Conservation (phyloP, 2,888 invertebrate genomes). For the Lasioglossum marginatum region DNA sequence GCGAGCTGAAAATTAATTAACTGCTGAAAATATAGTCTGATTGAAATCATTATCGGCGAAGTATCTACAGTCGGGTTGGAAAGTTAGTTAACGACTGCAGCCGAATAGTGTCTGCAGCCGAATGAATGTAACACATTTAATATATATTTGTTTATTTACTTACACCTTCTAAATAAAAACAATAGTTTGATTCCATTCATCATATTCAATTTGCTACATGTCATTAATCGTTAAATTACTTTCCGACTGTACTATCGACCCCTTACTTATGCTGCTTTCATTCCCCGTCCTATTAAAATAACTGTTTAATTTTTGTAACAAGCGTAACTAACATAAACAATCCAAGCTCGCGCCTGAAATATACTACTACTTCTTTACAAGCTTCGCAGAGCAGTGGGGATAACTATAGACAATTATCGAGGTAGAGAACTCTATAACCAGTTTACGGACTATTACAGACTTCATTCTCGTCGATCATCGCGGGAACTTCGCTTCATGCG, state of each 20-base stretch:
- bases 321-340: neutral
- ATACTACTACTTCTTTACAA: neutral
- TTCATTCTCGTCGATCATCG: neutral
- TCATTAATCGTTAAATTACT: too few relatives aligned
- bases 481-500: neutral
- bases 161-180: too few relatives aligned
- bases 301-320: neutral
- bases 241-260: neutral
- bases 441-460: neutral
- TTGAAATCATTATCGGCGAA: neutral
- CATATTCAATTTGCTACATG: too few relatives aligned
- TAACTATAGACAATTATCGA: neutral
- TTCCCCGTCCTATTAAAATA: neutral
- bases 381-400: neutral
- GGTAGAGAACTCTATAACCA: neutral
- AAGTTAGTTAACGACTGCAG: too few relatives aligned
- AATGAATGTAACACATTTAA: too few relatives aligned
- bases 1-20: neutral
- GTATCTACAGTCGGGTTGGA: neutral
- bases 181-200: too few relatives aligned
- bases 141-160: too few relatives aligned
- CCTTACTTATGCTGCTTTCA: neutral
- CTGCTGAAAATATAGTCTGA: neutral
- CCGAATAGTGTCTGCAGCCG: too few relatives aligned
- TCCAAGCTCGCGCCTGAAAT: neutral